Percentiles rank a stretch among this genome's conserved stretches.
These are phyloP conservation scores for Mustelus asterias DNA, from an alignment of 2,113 vertebrate genomes.

Conservation along the genomic window DNA sequence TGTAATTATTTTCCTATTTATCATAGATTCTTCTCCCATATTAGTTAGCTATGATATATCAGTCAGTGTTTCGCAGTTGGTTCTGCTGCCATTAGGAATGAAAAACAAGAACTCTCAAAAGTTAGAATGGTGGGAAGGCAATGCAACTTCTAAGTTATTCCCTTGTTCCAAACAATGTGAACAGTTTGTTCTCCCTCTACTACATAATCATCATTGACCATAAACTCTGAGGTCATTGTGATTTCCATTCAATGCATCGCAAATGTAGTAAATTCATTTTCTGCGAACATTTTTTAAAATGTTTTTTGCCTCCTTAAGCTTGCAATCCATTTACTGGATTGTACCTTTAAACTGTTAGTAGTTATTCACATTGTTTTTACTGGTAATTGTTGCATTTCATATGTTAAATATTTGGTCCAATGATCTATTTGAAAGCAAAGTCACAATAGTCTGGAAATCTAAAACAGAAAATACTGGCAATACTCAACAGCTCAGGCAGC, in stretches of 20 bases:
- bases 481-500: not conserved
- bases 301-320: not conserved
- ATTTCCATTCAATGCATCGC: not conserved
- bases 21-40: not conserved
- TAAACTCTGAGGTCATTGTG: not conserved
- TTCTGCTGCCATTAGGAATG: not conserved
- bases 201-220: not conserved
- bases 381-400: not conserved
- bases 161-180: not conserved
- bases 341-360: not conserved
- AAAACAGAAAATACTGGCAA: not conserved
- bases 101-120: not conserved
- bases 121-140: not conserved
- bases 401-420: not conserved
- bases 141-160: not conserved
- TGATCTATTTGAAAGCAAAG: not conserved
- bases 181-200: not conserved
- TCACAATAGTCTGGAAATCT: not conserved
- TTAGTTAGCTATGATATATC: not conserved
- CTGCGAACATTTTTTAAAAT: not conserved
- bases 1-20: not conserved
- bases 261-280: not conserved
- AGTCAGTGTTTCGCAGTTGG: not conserved
- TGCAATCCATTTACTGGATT: not conserved
- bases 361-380: not conserved